Percentiles rank a stretch among this genome's conserved stretches.
Evolutionary conservation across 2,888 invertebrate species (phyloP).

Genomic region (Trichogramma evanescens): DNA sequence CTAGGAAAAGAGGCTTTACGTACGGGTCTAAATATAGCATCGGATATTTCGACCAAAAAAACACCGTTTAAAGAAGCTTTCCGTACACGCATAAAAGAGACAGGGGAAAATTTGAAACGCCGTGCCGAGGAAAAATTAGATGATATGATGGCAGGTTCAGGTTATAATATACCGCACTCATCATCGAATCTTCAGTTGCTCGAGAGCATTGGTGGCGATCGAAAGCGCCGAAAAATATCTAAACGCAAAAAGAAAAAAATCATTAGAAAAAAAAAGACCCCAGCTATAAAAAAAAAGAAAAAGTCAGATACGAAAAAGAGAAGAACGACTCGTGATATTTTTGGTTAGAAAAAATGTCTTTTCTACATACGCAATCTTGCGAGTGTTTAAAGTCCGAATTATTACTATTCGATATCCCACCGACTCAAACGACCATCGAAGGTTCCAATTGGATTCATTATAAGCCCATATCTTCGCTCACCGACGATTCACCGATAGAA

Average conservation of each 20-base stretch:
- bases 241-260: too few species aligned
- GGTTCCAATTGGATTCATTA: conserved; percentile 25
- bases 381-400: not conserved
- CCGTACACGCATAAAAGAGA: not conserved
- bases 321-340: not conserved
- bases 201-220: too few species aligned
- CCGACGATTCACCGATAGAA: conserved; percentile 27
- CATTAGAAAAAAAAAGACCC: too few species aligned
- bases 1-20: not conserved
- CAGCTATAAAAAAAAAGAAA: not conserved
- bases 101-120: not conserved
- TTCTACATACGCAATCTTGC: not conserved
- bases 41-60: not conserved
- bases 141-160: not conserved
- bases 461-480: conserved; percentile 26
- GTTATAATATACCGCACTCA: too few species aligned
- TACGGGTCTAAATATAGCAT: not conserved
- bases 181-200: too few species aligned
- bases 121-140: not conserved
- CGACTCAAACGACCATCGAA: conserved; percentile 28
- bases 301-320: not conserved
- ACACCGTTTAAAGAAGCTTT: not conserved
- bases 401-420: conserved; percentile 17
- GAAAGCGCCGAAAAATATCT: too few species aligned
- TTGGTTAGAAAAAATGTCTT: not conserved